Conservation (phyloP, 2,888 invertebrate genomes). For the Meandrusa payeni region DNA sequence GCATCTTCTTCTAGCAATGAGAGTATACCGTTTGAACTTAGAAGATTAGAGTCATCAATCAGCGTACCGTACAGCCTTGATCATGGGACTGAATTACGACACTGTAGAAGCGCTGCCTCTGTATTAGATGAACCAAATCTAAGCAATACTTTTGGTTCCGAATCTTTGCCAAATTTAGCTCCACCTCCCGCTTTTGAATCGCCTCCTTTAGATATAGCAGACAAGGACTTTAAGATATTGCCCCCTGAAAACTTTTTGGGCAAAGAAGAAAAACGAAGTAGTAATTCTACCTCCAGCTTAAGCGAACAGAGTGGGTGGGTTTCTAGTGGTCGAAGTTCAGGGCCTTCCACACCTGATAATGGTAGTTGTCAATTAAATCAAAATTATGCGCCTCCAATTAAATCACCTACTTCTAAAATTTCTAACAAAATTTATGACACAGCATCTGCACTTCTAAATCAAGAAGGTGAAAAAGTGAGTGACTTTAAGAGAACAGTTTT, state of each 20-base stretch:
- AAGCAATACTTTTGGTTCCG: slow-evolving; percentile 80
- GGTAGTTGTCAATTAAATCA: slow-evolving; percentile 75
- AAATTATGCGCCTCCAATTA: slow-evolving; percentile 61
- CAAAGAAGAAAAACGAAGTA: slow-evolving; percentile 65
- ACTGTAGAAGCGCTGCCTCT: slow-evolving; percentile 80
- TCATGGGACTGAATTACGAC: slow-evolving; percentile 73
- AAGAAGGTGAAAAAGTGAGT: slow-evolving; percentile 58
- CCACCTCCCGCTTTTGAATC: slow-evolving; percentile 83
- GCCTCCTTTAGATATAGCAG: slow-evolving; percentile 72
- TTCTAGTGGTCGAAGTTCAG: slow-evolving; percentile 86
- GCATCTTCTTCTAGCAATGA: slow-evolving; percentile 83
- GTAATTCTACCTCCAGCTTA: slow-evolving; percentile 83
- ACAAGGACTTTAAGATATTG: slow-evolving; percentile 74
- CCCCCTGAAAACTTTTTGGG: slow-evolving; percentile 74
- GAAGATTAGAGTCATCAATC: slow-evolving; percentile 79
- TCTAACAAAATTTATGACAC: slow-evolving; percentile 50
- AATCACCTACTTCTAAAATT: slow-evolving; percentile 46
- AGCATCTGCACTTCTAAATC: slow-evolving; percentile 39
- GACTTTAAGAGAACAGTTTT: slow-evolving; percentile 74
- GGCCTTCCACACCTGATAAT: slow-evolving; percentile 82
- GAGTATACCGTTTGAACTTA: slow-evolving; percentile 72
- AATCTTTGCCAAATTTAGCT: slow-evolving; percentile 86
- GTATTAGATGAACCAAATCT: slow-evolving; percentile 79
- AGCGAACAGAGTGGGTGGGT: slow-evolving; percentile 95
- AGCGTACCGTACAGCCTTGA: slow-evolving; percentile 84